Percentiles rank a stretch among this genome's conserved stretches.
phyloP scores from a whole-genome alignment of 2,888 invertebrate species.

The Chaetoderma sp. region DNA sequence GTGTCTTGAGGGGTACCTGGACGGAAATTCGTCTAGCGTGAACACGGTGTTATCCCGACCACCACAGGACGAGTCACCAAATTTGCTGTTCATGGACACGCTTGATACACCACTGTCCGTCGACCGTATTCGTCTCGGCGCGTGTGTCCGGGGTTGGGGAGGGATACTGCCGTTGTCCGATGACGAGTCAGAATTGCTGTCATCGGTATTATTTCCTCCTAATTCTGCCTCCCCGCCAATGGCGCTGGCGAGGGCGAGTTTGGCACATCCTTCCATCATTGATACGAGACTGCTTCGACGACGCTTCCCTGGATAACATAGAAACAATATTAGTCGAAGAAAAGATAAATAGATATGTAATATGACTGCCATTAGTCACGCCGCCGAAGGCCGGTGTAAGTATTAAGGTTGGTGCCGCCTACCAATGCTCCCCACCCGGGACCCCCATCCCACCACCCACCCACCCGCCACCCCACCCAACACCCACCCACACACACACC shows the following conservation, averaged over 20 bases:
- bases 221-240: conserved; percentile 47
- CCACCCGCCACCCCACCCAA: too few species aligned
- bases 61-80: neutral
- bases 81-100: conserved; percentile 1
- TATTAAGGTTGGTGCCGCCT: too few species aligned
- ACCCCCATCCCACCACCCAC: too few species aligned
- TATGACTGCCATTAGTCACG: too few species aligned
- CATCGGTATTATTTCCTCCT: neutral
- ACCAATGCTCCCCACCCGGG: too few species aligned
- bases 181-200: neutral
- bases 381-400: too few species aligned
- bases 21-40: neutral
- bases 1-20: too few species aligned
- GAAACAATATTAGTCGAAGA: too few species aligned
- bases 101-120: conserved; percentile 7
- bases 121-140: neutral
- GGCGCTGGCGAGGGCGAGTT: conserved; percentile 49
- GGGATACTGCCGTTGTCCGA: neutral
- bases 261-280: conserved; percentile 51
- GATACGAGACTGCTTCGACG: conserved; percentile 51
- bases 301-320: conserved; percentile 35
- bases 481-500: too few species aligned
- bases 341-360: too few species aligned
- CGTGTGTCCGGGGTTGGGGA: neutral
- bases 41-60: conserved; percentile 4